phyloP scores from a whole-genome alignment of 2,888 invertebrate species.

The Drosophila birchii region DNA sequence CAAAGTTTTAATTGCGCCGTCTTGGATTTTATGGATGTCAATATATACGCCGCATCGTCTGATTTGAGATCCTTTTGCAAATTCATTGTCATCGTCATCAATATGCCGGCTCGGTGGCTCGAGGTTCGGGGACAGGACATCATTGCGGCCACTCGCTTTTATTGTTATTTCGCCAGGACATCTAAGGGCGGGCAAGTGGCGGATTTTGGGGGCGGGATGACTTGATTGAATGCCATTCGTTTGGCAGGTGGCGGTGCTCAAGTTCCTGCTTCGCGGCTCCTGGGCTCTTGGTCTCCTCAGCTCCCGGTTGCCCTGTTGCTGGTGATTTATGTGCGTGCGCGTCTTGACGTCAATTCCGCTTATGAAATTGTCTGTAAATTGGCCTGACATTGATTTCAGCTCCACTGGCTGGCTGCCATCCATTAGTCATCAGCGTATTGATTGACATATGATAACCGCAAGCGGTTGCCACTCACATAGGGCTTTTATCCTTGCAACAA shows the following conservation, averaged over 20 bases:
- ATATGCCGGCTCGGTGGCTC: conserved; percentile 14
- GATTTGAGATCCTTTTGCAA: conserved; percentile 35
- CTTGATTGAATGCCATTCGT: conserved; percentile 66
- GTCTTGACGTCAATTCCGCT: conserved; percentile 57
- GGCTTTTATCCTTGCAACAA: conserved; percentile 44
- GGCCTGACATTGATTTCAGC: conserved; percentile 63
- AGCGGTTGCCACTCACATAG: conserved; percentile 49
- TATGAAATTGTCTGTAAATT: conserved; percentile 67
- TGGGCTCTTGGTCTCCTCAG: neutral
- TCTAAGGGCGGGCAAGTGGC: conserved; percentile 11
- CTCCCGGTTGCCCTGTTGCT: conserved; percentile 29
- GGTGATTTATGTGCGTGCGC: conserved; percentile 45
- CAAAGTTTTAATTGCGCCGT: conserved; percentile 62
- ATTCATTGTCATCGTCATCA: conserved; percentile 46
- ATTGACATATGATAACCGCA: conserved; percentile 71
- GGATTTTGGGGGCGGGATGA: conserved; percentile 20
- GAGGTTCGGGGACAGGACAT: conserved; percentile 8
- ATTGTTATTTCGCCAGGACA: conserved; percentile 45
- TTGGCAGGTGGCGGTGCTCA: conserved; percentile 51
- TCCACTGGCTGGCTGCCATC: conserved; percentile 43
- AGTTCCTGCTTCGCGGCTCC: conserved; percentile 6
- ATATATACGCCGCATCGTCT: conserved; percentile 26
- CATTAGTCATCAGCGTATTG: conserved; percentile 69
- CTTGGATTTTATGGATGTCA: conserved; percentile 44
- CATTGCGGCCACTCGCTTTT: conserved; percentile 54